Base-by-base conservation (phyloP, 35 echinoderm and acorn worm genomes). In the Hemicentrotus pulcherrimus region DNA sequence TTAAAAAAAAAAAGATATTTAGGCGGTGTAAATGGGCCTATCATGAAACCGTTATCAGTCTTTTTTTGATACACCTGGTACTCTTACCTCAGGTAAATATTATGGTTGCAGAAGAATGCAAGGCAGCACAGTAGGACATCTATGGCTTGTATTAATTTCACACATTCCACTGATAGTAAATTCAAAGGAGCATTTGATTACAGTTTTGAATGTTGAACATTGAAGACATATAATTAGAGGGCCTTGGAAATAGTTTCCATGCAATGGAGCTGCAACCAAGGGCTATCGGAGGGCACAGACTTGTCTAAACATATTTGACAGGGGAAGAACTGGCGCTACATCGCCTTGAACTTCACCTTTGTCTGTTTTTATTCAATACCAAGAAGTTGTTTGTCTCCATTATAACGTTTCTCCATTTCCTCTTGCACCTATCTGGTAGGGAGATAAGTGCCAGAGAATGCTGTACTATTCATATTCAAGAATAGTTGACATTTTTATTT, bases 311-410 rank as follows among this genome's bases (percentile, higher is more conserved):
- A 78, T 78, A 78, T 78, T 78, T 78, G 65, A n/a, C 65, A 78
- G 28, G 65, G 65, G 65, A 78, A 78, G 65, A 78, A 78, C 22
- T 78, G 65, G 65, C 65, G 65, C 65, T 78, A 78, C 65, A 78
- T 78, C 65, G 28, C 65, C 65, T 78, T 78, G 65, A 78, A 78
- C 65, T 78, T 78, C 65, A 78, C 65, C 65, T 78, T 78, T 78
- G 65, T 78, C 65, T 78, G 65, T 78, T 78, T 78, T 78, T 78
- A 78, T 78, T 78, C 65, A 18, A 78, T 78, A 78, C 65, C 22
- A 78, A 78, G 65, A 78, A 78, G 65, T 78, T 78, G 65, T 78
- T 78, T 78, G 65, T 78, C 65, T 78, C 65, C 65, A 78, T 78
- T 78, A 78, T 8, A 8, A 78, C 19, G 65, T 78, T 78, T 78